Evolutionary conservation across 2,113 vertebrate genomes (phyloP).

Genomic region (Phyllopteryx taeniolatus): DNA sequence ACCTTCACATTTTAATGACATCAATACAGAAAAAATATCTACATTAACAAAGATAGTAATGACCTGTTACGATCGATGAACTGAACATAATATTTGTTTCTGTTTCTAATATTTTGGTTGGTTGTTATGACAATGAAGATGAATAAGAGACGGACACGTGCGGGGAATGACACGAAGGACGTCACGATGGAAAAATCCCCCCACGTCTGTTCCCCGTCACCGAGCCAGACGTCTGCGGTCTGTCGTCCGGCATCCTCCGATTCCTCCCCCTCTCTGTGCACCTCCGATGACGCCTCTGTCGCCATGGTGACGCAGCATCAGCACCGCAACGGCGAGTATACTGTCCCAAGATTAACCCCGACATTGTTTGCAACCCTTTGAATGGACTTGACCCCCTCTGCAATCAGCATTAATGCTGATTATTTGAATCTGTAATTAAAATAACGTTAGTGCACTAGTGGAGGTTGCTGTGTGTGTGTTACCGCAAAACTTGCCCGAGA

Average conservation of each 20-base stretch:
- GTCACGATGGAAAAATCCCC: neutral
- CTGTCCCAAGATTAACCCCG: slow-evolving; percentile 26
- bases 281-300: slow-evolving; percentile 49
- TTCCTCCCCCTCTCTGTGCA: slow-evolving; percentile 4
- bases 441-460: too few species aligned
- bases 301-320: slow-evolving; percentile 67
- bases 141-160: neutral
- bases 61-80: too few species aligned
- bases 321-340: slow-evolving; percentile 23
- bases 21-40: too few species aligned
- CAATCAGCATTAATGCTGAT: slow-evolving; percentile 66
- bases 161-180: neutral
- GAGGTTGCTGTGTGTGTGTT: too few species aligned
- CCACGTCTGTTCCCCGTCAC: neutral
- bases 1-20: too few species aligned
- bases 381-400: slow-evolving; percentile 58
- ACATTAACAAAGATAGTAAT: too few species aligned
- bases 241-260: slow-evolving; percentile 8
- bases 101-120: neutral
- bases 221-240: slow-evolving; percentile 6
- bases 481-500: too few species aligned
- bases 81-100: too few species aligned
- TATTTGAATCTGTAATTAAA: slow-evolving; percentile 43
- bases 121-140: neutral
- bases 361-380: slow-evolving; percentile 18